Conservation (phyloP, 92 coral and sea anemone genomes). For the Heliopora coerulea region DNA sequence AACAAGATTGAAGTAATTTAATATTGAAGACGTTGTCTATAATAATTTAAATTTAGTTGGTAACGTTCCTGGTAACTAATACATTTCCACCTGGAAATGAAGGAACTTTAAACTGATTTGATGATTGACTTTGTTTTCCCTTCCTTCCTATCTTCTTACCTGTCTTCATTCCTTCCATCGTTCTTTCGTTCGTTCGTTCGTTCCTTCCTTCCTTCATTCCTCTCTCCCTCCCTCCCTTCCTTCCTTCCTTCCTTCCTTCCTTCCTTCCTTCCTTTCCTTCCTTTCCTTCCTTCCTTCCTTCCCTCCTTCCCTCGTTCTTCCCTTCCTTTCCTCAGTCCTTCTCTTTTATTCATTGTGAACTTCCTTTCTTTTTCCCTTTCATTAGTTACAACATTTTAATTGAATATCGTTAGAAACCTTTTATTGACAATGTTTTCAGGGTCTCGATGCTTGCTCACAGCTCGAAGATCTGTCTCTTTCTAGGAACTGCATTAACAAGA, state of each 20-base stretch:
- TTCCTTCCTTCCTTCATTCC: constrained; percentile 5
- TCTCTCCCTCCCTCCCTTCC: background rate
- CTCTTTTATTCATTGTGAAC: background rate
- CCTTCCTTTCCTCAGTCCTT: background rate
- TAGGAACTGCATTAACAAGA: constrained; percentile 80
- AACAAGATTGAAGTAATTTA: constrained; percentile 80
- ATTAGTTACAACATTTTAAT: too few species aligned
- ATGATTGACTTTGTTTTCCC: too few species aligned
- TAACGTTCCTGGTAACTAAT: too few species aligned
- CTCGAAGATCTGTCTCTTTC: constrained; percentile 83
- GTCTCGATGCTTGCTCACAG: constrained; percentile 72
- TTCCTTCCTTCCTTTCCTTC: background rate
- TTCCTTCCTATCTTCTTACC: background rate
- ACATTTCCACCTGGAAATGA: too few species aligned
- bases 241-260: background rate
- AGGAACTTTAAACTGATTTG: too few species aligned
- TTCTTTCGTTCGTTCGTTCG: background rate
- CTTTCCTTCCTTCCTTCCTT: background rate
- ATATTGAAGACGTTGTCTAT: too few species aligned
- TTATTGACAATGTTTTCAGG: too few species aligned
- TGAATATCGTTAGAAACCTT: too few species aligned
- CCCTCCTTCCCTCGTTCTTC: background rate
- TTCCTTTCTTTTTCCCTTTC: background rate
- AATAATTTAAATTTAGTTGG: too few species aligned
- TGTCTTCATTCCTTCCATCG: background rate